Percentiles rank a stretch among this genome's conserved stretches.
phyloP scores from a whole-genome alignment of 2,888 invertebrate genomes.

The Megamerina dolium region DNA sequence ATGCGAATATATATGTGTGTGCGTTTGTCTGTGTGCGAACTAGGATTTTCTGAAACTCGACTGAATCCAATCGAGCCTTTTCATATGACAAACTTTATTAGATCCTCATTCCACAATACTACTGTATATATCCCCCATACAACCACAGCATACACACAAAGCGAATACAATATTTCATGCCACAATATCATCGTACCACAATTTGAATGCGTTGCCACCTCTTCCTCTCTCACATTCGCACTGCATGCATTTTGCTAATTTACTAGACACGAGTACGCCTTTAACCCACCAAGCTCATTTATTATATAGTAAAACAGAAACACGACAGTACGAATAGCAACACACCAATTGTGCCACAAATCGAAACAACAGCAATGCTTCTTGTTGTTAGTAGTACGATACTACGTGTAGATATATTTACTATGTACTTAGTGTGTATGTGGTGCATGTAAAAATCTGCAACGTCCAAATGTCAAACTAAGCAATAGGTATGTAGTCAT shows the following conservation, averaged over 20 bases:
- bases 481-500: no score
- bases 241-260: constrained; percentile 39
- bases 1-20: neutral
- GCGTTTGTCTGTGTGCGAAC: neutral
- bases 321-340: constrained; percentile 6
- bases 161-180: neutral
- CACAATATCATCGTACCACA: neutral
- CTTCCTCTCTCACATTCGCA: no score
- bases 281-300: constrained; percentile 46
- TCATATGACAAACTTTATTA: constrained; percentile 11
- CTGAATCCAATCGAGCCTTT: no score
- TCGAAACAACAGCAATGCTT: no score
- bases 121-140: no score
- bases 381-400: no score
- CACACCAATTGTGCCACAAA: no score
- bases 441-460: no score
- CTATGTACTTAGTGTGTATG: no score
- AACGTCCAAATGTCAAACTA: no score
- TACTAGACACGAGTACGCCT: constrained; percentile 47
- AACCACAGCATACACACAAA: no score
- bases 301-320: constrained; percentile 41
- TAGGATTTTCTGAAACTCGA: constrained; percentile 8
- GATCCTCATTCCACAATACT: neutral
- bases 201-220: constrained; percentile 11
- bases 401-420: no score